Evolutionary conservation across 2,888 invertebrate species (phyloP), one percentile per base, ranked within the genome.

Genomic region (Linyphia triangularis): DNA sequence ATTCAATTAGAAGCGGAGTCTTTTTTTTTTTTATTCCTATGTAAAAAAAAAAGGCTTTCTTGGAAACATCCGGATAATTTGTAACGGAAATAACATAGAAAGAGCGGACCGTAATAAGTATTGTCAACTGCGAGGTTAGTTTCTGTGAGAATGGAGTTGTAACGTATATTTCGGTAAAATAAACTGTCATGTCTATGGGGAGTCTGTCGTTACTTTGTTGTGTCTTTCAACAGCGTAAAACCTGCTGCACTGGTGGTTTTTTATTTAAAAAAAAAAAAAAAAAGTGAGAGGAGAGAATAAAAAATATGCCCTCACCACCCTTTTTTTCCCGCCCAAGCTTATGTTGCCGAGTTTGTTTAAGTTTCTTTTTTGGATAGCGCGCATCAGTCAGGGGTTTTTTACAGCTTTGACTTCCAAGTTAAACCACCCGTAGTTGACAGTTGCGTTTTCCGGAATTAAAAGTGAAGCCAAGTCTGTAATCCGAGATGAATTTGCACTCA

Each of bases 41-140:
- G 28, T 19, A 43, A 26, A 16, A 26, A 51, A 70, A 70, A 43
- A 43, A 70, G 16, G 16, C 24, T 13, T 24, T 19, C 69, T 70
- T 40, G 69, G 43, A 70, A 43, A 40, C 43, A 24, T 70, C 40
- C 43, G 43, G 13, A 43, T 37, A 70, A 70, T 70, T 70, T 26
- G 43, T 43, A 70, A 70, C n/a, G 26, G 19, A 26, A 33, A 30
- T 81, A 69, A 81, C 69, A 69, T 22, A 69, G 69, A 81, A n/a
- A 30, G 69, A 69, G 69, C 33, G 69, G 30, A 22, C 30, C 10
- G 28, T 81, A 81, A 81, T 69, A 69, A 69, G 67, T n/a, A 37
- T 24, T 69, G 67, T 67, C 79, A 81, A 33, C 79, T 22, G 51
- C 28, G 33, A 26, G 19, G 67, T 69, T 69, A 69, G 37, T 70